Evolutionary conservation across 1,140 invertebrate species (phyloP), one percentile per base, ranked within the genome.

Genomic region (Ceratosolen fusciceps): DNA sequence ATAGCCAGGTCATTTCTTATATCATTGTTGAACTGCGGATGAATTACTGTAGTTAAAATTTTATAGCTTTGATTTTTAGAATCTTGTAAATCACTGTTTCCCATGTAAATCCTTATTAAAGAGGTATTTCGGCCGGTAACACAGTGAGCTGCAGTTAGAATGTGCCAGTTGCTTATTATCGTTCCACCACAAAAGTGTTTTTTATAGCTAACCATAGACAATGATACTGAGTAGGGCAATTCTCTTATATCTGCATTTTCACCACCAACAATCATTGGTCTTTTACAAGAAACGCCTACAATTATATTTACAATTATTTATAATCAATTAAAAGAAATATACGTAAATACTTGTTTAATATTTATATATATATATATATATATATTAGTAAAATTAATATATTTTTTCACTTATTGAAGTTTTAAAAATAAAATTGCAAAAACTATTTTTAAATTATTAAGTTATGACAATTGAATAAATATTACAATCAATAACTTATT

Each of bases 221-320:
- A 19, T 4, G 58, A 62, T 16, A 62, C 58, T 7, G 29, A 31
- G 34, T 34, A 62, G 0, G 58, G 58, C 16, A 34, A 62, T 26
- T 62, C 58, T 62, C 34, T 31, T 62, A 62, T 62, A 62, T 62
- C 29, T 0, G 58, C 58, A 62, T 62, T 62, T 62, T 62, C 29
- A 62, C 58, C 58, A 3, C 58, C 58, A 34, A 62, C 12, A 1
- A 62, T 62, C 16, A 26, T 62, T 2, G 29, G 14, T 5, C 1
- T 34, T 62, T 34, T 62, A 19, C 29, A 12, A 34, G 34, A 34
- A 62, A 9, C 34, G 34, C 58, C 58, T 62, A 19, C 16, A 62
- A 34, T 31, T 62, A 34, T 60, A 12, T 60, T 12, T 29, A 29
- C 14, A 31, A n/a, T n/a, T n/a, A n/a, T n/a, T n/a, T n/a, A n/a